phyloP scores from a whole-genome alignment of 2,113 vertebrate species.

The Epinephelus fuscoguttatus region DNA sequence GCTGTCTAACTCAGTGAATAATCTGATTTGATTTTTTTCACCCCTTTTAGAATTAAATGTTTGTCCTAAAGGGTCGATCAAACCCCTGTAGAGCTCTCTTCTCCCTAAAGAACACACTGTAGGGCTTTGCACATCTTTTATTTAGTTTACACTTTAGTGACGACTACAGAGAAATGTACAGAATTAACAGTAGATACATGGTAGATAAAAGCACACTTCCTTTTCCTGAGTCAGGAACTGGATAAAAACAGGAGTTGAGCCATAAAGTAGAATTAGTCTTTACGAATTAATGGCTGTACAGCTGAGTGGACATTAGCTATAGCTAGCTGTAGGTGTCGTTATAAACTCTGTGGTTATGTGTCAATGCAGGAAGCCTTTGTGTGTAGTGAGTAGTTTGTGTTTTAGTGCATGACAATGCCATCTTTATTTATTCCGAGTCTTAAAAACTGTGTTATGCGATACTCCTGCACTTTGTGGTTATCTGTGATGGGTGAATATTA shows the following conservation, averaged over 20 bases:
- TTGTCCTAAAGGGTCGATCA: conserved; percentile 17
- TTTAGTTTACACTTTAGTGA: conserved; percentile 37
- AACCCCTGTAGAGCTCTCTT: background rate
- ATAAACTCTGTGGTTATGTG: conserved; percentile 35
- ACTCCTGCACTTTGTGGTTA: conserved; percentile 56
- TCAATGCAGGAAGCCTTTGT: conserved; percentile 27
- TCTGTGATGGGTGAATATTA: conserved; percentile 56
- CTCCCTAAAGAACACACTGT: conserved; percentile 9
- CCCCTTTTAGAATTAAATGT: background rate
- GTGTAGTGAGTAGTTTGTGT: conserved; percentile 55
- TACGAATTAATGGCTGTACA: conserved; percentile 22
- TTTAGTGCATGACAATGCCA: conserved; percentile 52
- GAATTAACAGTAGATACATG: conserved; percentile 8
- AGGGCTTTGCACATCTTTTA: conserved; percentile 20
- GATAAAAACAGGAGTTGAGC: conserved; percentile 60
- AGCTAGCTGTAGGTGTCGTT: conserved; percentile 28
- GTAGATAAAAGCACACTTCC: conserved; percentile 47
- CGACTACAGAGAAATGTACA: conserved; percentile 28
- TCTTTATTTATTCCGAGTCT: conserved; percentile 52
- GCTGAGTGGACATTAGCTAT: conserved; percentile 1
- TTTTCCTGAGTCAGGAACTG: conserved; percentile 36
- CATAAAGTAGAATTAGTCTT: conserved; percentile 63
- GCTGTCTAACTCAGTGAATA: background rate
- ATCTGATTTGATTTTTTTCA: background rate
- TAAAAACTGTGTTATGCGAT: conserved; percentile 50